A percentile compares a stretch with the other conserved stretches of the same genome.
Conservation (phyloP, 53 echinoderm and acorn worm genomes). For the Echinarachnius parma region DNA sequence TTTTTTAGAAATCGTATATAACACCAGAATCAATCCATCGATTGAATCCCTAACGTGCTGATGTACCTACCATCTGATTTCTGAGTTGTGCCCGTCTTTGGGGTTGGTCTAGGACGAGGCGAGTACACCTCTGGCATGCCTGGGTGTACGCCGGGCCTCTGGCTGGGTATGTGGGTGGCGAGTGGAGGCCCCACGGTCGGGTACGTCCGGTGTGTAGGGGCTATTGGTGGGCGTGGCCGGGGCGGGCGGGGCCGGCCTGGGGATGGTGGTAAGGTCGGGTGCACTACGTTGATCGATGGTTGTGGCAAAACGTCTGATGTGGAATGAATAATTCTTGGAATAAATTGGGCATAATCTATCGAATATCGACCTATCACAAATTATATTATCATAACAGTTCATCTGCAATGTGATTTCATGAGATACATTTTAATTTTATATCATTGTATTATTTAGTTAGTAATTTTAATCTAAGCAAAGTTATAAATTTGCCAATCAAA, state of each 20-base stretch:
- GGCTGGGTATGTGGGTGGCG: not conserved
- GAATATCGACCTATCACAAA: too few relatives aligned
- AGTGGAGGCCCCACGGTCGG: not conserved
- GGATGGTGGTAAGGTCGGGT: not conserved
- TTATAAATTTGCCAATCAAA: too few relatives aligned
- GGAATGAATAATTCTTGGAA: not conserved
- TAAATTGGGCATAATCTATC: too few relatives aligned
- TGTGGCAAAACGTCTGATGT: slow-evolving; percentile 16
- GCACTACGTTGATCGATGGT: slow-evolving; percentile 14
- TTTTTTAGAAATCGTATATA: too few relatives aligned
- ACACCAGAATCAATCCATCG: too few relatives aligned
- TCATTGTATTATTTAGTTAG: too few relatives aligned
- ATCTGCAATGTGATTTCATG: too few relatives aligned
- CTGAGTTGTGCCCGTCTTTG: not conserved
- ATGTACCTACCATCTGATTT: too few relatives aligned
- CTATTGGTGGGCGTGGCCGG: not conserved
- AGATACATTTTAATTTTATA: too few relatives aligned
- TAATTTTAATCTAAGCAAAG: too few relatives aligned
- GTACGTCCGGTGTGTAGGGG: not conserved
- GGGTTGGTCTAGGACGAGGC: not conserved
- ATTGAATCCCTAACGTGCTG: too few relatives aligned
- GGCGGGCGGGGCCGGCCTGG: not conserved
- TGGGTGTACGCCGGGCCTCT: not conserved
- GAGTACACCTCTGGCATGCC: not conserved
- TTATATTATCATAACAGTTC: too few relatives aligned